Percentiles rank a stretch among this genome's conserved stretches.
Evolutionary conservation across 2,797 vertebrate genomes (phyloP).

Genomic region (Limosa lapponica): DNA sequence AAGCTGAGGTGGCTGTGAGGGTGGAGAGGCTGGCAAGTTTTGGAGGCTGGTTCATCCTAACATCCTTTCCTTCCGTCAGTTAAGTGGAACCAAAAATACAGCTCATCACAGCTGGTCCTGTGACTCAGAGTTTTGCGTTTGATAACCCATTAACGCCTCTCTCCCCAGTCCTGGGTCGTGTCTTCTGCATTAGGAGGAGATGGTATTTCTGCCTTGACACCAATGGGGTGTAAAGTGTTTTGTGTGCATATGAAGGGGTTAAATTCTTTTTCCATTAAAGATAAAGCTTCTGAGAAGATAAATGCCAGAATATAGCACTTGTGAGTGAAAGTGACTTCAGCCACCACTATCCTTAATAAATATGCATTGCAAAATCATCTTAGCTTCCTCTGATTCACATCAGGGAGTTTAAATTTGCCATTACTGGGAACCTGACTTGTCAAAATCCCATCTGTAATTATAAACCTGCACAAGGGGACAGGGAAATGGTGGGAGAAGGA

Average conservation of each 20-base stretch:
- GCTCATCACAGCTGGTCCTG: background rate
- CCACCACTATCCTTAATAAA: constrained; percentile 45
- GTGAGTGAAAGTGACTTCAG: constrained; percentile 38
- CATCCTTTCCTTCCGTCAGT: background rate
- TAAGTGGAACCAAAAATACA: background rate
- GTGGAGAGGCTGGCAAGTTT: background rate
- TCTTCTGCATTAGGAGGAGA: background rate
- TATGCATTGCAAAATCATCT: constrained; percentile 29
- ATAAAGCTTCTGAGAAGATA: constrained; percentile 1
- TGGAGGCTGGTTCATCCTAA: background rate
- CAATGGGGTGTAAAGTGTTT: background rate
- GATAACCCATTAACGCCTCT: background rate
- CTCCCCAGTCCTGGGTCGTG: background rate
- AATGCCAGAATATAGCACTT: constrained; percentile 10
- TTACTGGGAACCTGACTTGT: constrained; percentile 39
- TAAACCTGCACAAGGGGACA: background rate
- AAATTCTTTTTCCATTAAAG: constrained; percentile 20
- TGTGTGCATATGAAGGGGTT: background rate
- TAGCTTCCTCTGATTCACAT: constrained; percentile 23
- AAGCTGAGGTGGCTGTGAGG: background rate
- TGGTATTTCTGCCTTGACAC: background rate
- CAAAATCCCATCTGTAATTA: constrained; percentile 57
- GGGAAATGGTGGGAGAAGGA: background rate
- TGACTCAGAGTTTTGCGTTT: background rate
- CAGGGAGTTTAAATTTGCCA: constrained; percentile 53